phyloP scores from a whole-genome alignment of 2,888 invertebrate species.

The Podotricha telesiphe region DNA sequence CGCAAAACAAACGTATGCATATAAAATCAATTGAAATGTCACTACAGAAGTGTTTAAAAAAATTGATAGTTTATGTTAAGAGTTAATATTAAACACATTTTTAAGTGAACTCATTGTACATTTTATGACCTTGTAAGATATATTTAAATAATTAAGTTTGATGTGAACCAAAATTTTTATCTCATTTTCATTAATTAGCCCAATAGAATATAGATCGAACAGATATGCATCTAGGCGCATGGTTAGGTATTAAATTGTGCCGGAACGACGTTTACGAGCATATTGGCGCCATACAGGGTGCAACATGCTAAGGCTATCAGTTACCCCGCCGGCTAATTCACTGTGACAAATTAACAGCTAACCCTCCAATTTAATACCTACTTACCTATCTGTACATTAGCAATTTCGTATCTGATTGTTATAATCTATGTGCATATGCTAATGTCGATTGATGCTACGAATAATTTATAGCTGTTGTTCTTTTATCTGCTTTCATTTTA shows the following conservation, averaged over 20 bases:
- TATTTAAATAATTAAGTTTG: constrained; percentile 7
- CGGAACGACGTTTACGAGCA: constrained; percentile 76
- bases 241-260: constrained; percentile 77
- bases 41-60: no score
- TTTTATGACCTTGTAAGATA: not conserved
- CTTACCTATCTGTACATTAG: constrained; percentile 43
- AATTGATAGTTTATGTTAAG: no score
- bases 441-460: constrained; percentile 24
- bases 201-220: constrained; percentile 50
- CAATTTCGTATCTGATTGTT: constrained; percentile 31
- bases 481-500: constrained; percentile 28
- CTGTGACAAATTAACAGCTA: constrained; percentile 82
- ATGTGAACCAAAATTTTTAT: constrained; percentile 30
- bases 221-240: constrained; percentile 68
- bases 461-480: constrained; percentile 22
- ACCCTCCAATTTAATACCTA: constrained; percentile 55
- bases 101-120: not conserved
- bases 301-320: constrained; percentile 81
- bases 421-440: constrained; percentile 31
- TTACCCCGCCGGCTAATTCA: constrained; percentile 81
- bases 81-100: no score
- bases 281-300: constrained; percentile 79
- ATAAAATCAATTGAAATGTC: no score
- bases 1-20: no score
- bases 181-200: constrained; percentile 45